Conservation (phyloP, 2,113 vertebrate genomes). For the Hylia prasina region DNA sequence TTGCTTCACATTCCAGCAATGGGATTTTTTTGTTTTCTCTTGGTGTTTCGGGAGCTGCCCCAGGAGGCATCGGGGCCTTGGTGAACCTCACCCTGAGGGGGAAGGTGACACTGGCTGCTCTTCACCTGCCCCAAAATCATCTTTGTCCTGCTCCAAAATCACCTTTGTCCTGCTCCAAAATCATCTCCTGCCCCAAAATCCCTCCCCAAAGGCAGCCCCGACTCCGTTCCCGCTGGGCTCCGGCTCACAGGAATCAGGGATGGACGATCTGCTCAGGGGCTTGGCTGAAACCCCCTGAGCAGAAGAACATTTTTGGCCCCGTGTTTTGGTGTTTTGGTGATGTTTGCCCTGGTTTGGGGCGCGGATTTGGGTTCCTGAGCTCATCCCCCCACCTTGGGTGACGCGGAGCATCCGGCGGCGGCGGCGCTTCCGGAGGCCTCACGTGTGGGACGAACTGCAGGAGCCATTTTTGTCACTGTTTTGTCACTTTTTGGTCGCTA, state of each 20-base stretch:
- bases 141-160: neutral
- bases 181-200: neutral
- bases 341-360: neutral
- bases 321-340: neutral
- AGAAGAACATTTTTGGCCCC: fast-evolving
- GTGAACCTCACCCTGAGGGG: fast-evolving
- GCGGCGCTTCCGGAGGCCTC: neutral
- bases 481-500: neutral
- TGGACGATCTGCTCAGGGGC: too few relatives aligned
- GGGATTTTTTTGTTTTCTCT: neutral
- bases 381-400: neutral
- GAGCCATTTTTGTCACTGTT: fast-evolving
- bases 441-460: fast-evolving
- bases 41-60: neutral
- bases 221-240: fast-evolving
- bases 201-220: neutral
- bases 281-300: neutral
- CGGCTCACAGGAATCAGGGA: fast-evolving
- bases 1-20: neutral
- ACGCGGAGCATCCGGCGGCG: neutral
- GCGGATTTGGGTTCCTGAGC: neutral
- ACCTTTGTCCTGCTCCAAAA: neutral
- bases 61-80: fast-evolving
- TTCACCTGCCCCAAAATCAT: neutral
- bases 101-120: neutral